Percentiles rank a stretch among this genome's conserved stretches.
phyloP scores from a whole-genome alignment of 2,797 vertebrate genomes.

The Momotus momota region DNA sequence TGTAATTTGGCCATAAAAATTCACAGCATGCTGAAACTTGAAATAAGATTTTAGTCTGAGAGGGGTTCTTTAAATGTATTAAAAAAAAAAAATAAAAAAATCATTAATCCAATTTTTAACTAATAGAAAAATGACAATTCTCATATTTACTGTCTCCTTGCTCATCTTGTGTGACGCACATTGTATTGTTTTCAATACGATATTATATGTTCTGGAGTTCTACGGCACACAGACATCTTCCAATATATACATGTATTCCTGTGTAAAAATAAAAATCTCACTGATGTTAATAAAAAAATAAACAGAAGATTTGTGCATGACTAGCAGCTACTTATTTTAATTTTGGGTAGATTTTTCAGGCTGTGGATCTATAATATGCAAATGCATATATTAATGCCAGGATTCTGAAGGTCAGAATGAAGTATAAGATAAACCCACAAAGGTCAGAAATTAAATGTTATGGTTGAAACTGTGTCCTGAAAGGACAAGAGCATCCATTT shows the following conservation, averaged over 20 bases:
- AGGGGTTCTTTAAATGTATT: neutral
- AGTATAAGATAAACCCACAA: slow-evolving; percentile 33
- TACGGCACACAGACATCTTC: too few relatives aligned
- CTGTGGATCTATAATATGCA: slow-evolving; percentile 32
- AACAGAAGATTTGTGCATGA: neutral
- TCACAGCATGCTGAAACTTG: slow-evolving; percentile 34
- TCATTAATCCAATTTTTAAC: slow-evolving; percentile 24
- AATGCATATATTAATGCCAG: neutral
- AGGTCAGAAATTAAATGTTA: slow-evolving; percentile 54
- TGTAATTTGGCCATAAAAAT: slow-evolving; percentile 59
- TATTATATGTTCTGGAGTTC: neutral
- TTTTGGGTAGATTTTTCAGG: neutral
- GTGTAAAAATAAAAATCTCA: neutral
- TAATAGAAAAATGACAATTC: neutral
- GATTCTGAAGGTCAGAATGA: slow-evolving; percentile 29
- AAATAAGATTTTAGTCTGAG: slow-evolving; percentile 44
- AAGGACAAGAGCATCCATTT: slow-evolving; percentile 53
- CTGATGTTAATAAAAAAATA: neutral
- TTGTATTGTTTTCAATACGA: neutral
- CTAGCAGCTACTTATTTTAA: neutral
- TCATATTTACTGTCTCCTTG: neutral
- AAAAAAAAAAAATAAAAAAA: neutral
- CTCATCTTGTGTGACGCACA: neutral
- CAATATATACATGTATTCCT: neutral
- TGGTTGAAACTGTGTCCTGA: slow-evolving; percentile 22